These are phyloP conservation scores for Tribolium freemani DNA, from an alignment of 2,888 invertebrate genomes.

Conservation along the genomic window DNA sequence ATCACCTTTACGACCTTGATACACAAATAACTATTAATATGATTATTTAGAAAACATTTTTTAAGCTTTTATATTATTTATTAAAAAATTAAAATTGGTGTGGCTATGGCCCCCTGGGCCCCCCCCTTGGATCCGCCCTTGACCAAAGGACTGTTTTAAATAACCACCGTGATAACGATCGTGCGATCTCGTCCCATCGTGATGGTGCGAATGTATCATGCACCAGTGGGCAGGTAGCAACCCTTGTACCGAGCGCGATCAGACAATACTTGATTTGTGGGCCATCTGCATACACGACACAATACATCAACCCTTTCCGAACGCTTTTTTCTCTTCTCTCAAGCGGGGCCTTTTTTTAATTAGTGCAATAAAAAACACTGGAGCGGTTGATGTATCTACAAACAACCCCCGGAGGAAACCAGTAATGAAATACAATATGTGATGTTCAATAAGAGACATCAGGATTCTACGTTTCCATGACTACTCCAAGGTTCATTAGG, in stretches of 20 bases:
- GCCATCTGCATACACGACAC: conserved; percentile 63
- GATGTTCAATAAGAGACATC: conserved; percentile 60
- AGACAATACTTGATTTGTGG: conserved; percentile 67
- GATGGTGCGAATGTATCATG: conserved; percentile 61
- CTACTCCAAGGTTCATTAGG: conserved; percentile 58
- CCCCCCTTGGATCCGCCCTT: no score
- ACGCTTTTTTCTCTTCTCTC: conserved; percentile 1
- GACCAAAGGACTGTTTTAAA: conserved; percentile 59
- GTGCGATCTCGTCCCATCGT: conserved; percentile 56
- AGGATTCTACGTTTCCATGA: conserved; percentile 57
- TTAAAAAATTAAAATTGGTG: no score
- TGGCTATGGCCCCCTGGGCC: no score
- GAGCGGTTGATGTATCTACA: conserved; percentile 29
- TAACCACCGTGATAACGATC: conserved; percentile 63
- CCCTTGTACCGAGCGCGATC: conserved; percentile 54
- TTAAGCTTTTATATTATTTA: no score
- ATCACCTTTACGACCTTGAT: no score
- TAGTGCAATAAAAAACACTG: conserved; percentile 30
- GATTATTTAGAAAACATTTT: no score
- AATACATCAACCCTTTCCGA: conserved; percentile 27
- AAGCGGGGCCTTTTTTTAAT: conserved; percentile 20
- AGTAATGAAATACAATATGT: conserved; percentile 60
- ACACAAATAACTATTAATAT: no score
- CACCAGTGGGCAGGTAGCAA: conserved; percentile 65
- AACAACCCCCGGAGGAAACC: conserved; percentile 45